These are phyloP conservation scores for Peromyscus maniculatus DNA, from an alignment of 2,113 vertebrate species.

Conservation along the genomic window DNA sequence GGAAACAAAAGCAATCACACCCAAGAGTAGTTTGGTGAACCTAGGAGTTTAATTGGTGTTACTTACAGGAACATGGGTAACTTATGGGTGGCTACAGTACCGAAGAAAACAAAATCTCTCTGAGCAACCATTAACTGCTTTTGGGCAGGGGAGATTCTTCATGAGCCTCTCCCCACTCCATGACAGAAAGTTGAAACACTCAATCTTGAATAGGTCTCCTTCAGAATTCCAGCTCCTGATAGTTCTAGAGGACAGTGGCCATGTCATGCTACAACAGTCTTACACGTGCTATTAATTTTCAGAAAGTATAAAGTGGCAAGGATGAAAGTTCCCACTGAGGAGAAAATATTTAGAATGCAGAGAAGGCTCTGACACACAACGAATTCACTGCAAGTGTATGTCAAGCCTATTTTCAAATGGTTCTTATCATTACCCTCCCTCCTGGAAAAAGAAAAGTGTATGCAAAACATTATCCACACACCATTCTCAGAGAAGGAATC, in stretches of 20 bases:
- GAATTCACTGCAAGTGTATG: not conserved
- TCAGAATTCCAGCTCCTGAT: not conserved
- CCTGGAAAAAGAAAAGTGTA: not conserved
- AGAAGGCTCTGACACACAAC: not conserved
- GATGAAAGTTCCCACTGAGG: rapidly evolving
- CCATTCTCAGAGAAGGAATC: not conserved
- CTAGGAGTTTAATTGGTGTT: not conserved
- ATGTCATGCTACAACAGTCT: not conserved
- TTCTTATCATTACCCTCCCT: not conserved
- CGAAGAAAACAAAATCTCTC: not conserved
- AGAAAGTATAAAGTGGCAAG: not conserved
- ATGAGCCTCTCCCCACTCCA: not conserved
- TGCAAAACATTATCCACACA: not conserved
- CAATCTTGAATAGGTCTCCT: not conserved
- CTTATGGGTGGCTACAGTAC: not conserved
- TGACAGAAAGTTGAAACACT: not conserved
- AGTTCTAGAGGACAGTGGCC: not conserved
- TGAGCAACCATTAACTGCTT: not conserved
- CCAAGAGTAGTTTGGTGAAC: not conserved
- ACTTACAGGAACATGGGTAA: not conserved
- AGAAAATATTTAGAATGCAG: not conserved
- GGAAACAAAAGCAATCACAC: not conserved
- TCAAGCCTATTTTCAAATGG: not conserved
- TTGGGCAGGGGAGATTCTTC: not conserved
- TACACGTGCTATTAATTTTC: not conserved